phyloP scores from a whole-genome alignment of 1,140 invertebrate species.

The Bradynema listronoti region DNA sequence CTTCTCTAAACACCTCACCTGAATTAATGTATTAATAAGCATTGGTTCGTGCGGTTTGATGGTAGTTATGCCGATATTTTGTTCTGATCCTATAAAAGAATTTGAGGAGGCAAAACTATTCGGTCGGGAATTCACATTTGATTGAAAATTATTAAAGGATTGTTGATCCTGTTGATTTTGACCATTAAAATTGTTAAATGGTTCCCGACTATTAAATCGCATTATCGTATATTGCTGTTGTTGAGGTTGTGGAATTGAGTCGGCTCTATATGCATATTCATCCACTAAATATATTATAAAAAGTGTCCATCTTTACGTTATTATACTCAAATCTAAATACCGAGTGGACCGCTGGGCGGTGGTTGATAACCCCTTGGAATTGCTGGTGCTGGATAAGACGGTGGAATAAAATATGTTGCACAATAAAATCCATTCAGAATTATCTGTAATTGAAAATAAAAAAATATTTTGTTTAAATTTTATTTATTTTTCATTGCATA shows the following conservation, averaged over 20 bases:
- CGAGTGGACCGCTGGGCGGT: constrained; percentile 21
- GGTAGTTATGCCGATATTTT: not conserved
- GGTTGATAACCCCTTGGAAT: constrained; percentile 27
- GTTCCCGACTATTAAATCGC: not conserved
- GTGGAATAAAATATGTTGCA: no score
- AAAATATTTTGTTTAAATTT: no score
- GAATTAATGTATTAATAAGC: constrained; percentile 30
- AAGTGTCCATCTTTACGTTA: not conserved
- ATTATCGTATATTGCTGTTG: not conserved
- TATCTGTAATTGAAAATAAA: no score
- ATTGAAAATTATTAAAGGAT: no score
- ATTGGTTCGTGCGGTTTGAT: constrained; percentile 8
- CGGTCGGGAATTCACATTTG: no score
- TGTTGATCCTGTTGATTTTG: constrained; percentile 11
- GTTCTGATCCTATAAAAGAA: constrained; percentile 6
- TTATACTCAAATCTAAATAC: constrained; percentile 12
- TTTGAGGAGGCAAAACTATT: no score
- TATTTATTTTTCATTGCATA: no score
- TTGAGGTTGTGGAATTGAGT: not conserved
- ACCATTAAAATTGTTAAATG: not conserved
- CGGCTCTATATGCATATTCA: not conserved
- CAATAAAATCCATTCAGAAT: no score
- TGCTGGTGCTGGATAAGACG: constrained; percentile 12
- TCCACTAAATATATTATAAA: not conserved
- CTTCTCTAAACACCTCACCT: constrained; percentile 3